Evolutionary conservation across 2,113 vertebrate species (phyloP).

Genomic region (Callithrix jacchus): DNA sequence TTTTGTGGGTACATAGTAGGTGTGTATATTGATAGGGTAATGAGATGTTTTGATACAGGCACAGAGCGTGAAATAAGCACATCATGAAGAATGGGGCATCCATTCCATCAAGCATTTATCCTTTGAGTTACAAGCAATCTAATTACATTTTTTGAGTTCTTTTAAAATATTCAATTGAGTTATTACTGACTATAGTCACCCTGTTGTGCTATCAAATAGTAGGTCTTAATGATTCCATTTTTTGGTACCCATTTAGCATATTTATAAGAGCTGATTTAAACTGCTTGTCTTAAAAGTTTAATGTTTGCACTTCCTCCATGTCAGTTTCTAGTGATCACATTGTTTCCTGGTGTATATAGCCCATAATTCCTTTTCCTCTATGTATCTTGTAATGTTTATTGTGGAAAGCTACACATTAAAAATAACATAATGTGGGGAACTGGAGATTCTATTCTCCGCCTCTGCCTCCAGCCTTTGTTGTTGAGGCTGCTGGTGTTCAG

Average conservation of each 20-base stretch:
- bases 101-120: no score
- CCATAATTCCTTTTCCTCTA: neutral
- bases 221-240: no score
- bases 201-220: no score
- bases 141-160: no score
- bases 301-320: neutral
- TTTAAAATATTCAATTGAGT: no score
- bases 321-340: neutral
- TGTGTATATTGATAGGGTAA: no score
- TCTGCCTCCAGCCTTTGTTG: neutral
- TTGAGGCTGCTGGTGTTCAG: neutral
- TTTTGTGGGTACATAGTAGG: no score
- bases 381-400: neutral
- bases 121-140: no score
- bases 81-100: no score
- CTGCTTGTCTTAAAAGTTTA: neutral
- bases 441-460: neutral
- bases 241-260: neutral
- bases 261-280: neutral
- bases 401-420: neutral
- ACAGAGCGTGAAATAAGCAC: no score
- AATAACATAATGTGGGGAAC: neutral
- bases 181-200: no score
- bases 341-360: neutral
- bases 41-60: no score